phyloP scores from a whole-genome alignment of 2,888 invertebrate species.

The Drosophila setosimentum region DNA sequence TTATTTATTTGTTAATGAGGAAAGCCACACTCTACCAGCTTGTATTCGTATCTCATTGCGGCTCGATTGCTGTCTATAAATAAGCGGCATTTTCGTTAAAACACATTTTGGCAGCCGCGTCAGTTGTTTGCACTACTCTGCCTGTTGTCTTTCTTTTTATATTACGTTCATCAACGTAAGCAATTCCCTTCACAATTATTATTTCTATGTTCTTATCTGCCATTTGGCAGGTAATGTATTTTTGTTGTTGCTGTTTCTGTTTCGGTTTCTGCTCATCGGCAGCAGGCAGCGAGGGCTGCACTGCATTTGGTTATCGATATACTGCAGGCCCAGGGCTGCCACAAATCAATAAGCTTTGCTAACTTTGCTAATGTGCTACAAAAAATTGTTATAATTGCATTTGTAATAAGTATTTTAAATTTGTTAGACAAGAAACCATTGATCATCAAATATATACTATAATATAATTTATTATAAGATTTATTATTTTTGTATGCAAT shows the following conservation, averaged over 20 bases:
- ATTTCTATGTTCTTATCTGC: conserved; percentile 27
- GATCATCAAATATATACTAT: neutral
- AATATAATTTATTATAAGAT: neutral
- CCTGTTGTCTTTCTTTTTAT: conserved; percentile 9
- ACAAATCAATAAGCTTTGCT: neutral
- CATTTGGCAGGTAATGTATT: conserved; percentile 11
- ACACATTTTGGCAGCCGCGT: conserved; percentile 56
- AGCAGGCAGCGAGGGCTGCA: conserved; percentile 22
- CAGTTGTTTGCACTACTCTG: conserved; percentile 27
- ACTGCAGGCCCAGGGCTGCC: conserved; percentile 13
- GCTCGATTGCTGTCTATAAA: conserved; percentile 41
- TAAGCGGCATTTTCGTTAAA: conserved; percentile 45
- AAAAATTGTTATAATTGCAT: conserved; percentile 1
- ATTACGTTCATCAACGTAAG: conserved; percentile 1
- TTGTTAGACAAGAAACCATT: neutral
- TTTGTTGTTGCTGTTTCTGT: conserved; percentile 17
- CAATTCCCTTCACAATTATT: conserved; percentile 19
- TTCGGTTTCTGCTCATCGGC: conserved; percentile 7
- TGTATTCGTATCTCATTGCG: conserved; percentile 80
- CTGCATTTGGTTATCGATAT: conserved; percentile 13
- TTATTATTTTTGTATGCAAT: neutral
- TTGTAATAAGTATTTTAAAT: neutral
- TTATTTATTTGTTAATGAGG: neutral
- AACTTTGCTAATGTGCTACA: conserved; percentile 14
- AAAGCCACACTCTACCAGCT: conserved; percentile 66